Base-by-base conservation (phyloP, 2,113 vertebrate genomes). In the Picathartes gymnocephalus region DNA sequence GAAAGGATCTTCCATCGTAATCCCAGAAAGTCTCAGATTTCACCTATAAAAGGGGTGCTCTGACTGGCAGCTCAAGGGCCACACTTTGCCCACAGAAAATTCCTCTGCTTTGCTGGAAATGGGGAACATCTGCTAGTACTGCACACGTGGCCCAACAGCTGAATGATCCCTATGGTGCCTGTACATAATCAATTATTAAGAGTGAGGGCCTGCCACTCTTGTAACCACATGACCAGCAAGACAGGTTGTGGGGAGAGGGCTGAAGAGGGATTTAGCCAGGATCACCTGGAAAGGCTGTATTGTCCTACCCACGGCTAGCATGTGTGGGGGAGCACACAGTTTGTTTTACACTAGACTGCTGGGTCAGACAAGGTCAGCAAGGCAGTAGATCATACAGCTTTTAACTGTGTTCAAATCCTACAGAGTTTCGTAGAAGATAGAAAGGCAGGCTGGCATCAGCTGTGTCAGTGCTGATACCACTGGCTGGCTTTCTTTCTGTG, bases 61-160 rank as follows among this genome's bases (percentile, higher is more conserved):
- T 94, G 88, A 85, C 84, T 60, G 62, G 81, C 85, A 85, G 90
- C 48, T 79, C 62, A 81, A 94, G 82, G 69, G 76, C 88, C 60
- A 74, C 0, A 25, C 17, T 88, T 78, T 68, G 40, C 69, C 91
- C 72, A 92, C 64, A 88, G 86, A 95, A 92, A 92, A 92, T 97
- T 90, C 88, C 91, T 93, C 82, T 88, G 68, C 92, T 73, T 86
- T 81, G 56, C 88, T 92, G 80, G 83, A 95, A 95, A 93, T 86
- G 77, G 86, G 60, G 88, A 95, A 93, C 94, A 95, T 92, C 91
- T 96, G 92, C 80, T 80, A 54, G 33, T 44, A 62, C 64, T 47
- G 86, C 62, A 30, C 2, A 33, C 56, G 45, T 9, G 33, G 50
- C 65, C 60, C 95, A 88, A 40, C 76, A 92, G 86, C 72, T 88